Conservation (phyloP, 1,140 invertebrate genomes). For the Pseudomyrmex dendroicus region DNA sequence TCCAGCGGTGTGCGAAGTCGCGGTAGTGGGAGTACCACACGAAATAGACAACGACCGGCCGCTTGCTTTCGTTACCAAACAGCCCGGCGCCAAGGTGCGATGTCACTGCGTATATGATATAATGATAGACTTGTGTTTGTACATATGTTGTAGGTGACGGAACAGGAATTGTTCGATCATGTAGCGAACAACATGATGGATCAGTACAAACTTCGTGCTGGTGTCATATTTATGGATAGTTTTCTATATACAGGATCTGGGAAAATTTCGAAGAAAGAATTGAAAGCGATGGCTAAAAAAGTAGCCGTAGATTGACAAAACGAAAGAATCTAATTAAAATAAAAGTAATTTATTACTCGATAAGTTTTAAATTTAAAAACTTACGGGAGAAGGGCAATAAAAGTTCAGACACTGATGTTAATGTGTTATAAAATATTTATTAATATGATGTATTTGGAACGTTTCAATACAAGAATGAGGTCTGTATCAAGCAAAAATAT, state of each 20-base stretch:
- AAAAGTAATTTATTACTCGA: background rate
- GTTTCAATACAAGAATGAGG: too few species aligned
- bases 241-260: constrained; percentile 85
- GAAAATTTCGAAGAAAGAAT: constrained; percentile 81
- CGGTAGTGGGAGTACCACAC: constrained; percentile 87
- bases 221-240: constrained; percentile 83
- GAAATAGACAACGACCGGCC: constrained; percentile 85
- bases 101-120: constrained; percentile 59
- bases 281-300: constrained; percentile 52
- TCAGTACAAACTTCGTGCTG: constrained; percentile 79
- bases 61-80: constrained; percentile 85
- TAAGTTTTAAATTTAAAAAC: too few species aligned
- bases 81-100: constrained; percentile 43
- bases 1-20: constrained; percentile 86
- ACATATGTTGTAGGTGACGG: constrained; percentile 63
- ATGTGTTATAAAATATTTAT: background rate
- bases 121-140: background rate
- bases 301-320: background rate
- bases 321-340: background rate
- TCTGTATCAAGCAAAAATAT: too few species aligned
- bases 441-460: background rate
- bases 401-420: too few species aligned
- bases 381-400: too few species aligned
- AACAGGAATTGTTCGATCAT: constrained; percentile 68
- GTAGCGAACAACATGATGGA: constrained; percentile 65